Evolutionary conservation across 2,888 invertebrate genomes (phyloP).

Genomic region (Lasioglossum pauxillum): DNA sequence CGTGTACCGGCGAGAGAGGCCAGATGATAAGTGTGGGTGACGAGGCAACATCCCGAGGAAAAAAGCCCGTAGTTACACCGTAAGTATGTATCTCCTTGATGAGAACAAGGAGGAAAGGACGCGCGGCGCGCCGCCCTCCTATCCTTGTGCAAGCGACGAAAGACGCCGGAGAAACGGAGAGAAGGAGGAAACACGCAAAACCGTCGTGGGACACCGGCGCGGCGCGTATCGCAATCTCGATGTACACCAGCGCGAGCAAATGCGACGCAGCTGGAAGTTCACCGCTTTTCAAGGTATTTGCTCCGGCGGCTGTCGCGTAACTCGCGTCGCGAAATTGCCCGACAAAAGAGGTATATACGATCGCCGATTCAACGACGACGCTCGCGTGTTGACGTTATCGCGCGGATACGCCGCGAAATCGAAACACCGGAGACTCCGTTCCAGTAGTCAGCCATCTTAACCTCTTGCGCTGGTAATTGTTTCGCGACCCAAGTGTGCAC

Average conservation of each 20-base stretch:
- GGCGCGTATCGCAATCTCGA: slow-evolving; percentile 34
- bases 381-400: background rate
- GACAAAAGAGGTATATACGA: background rate
- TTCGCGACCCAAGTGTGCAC: too few species aligned
- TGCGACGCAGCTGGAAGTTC: slow-evolving; percentile 4
- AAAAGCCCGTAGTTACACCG: slow-evolving; percentile 58
- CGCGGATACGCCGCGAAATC: background rate
- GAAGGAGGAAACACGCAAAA: slow-evolving; percentile 37
- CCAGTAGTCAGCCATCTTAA: background rate
- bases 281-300: background rate
- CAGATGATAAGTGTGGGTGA: slow-evolving; percentile 70
- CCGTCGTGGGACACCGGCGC: slow-evolving; percentile 52
- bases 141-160: slow-evolving; percentile 63
- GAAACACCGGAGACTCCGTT: background rate
- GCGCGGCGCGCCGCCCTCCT: slow-evolving; percentile 48
- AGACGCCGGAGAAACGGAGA: slow-evolving; percentile 13
- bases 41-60: slow-evolving; percentile 65
- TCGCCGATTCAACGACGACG: background rate
- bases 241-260: slow-evolving; percentile 14
- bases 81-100: slow-evolving; percentile 65
- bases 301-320: background rate
- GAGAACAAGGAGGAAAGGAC: slow-evolving; percentile 69
- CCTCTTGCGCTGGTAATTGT: too few species aligned
- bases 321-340: background rate
- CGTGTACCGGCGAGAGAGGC: slow-evolving; percentile 4